These are phyloP conservation scores for Saccopteryx leptura DNA, from an alignment of 2,113 vertebrate genomes.

Conservation along the genomic window DNA sequence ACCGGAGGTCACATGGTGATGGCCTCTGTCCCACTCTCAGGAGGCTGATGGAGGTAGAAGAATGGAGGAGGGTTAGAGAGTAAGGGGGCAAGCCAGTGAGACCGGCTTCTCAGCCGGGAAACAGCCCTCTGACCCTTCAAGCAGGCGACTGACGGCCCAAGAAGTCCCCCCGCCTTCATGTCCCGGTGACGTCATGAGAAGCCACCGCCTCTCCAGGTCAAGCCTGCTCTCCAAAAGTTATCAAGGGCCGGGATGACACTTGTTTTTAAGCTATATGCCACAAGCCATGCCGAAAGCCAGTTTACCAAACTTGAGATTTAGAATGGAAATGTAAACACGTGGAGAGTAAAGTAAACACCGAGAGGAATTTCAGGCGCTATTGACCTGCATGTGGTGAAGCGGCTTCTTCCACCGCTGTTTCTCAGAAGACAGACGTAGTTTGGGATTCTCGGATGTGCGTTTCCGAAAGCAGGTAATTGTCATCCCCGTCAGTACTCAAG, in stretches of 20 bases:
- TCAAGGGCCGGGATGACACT: not conserved
- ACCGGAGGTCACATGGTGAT: not conserved
- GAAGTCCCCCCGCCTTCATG: not conserved
- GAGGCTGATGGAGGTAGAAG: slow-evolving; percentile 56
- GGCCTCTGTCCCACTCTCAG: not conserved
- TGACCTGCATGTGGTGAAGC: not conserved
- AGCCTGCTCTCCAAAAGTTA: not conserved
- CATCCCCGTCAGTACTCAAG: not conserved
- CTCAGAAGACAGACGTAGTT: not conserved
- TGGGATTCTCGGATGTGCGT: not conserved
- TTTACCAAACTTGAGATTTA: not conserved
- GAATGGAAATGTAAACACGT: not conserved
- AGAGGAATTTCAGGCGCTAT: not conserved
- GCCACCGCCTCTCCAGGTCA: slow-evolving; percentile 24
- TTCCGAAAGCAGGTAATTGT: not conserved
- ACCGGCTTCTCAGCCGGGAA: not conserved
- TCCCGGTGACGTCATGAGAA: slow-evolving; percentile 40
- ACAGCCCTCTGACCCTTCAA: not conserved
- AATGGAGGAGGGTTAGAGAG: not conserved
- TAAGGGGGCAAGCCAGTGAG: slow-evolving; percentile 42
- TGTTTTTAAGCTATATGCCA: not conserved
- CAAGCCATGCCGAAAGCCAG: not conserved
- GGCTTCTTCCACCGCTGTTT: not conserved
- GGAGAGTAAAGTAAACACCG: not conserved
- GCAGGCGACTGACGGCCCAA: not conserved